phyloP scores from a whole-genome alignment of 2,113 vertebrate species.

The Dinomys branickii region DNA sequence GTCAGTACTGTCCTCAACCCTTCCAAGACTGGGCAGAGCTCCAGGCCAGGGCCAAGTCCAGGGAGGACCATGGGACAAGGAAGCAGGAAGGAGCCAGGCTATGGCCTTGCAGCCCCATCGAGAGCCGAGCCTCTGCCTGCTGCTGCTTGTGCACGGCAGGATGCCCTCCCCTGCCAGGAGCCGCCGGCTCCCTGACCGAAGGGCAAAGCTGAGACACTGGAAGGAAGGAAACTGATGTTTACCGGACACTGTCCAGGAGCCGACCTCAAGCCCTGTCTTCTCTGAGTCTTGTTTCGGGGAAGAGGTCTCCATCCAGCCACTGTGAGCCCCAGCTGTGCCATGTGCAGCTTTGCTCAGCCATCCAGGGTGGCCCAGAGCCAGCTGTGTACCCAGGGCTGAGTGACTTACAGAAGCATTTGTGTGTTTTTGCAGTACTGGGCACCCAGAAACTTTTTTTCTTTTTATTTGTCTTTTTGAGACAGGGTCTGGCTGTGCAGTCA shows the following conservation, averaged over 20 bases:
- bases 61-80: not conserved
- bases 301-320: not conserved
- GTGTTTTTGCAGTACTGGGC: not conserved
- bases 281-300: not conserved
- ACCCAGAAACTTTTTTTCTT: not conserved
- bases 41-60: not conserved
- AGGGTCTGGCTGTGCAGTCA: too few relatives aligned
- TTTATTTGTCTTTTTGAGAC: too few relatives aligned
- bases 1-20: not conserved
- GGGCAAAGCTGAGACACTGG: not conserved
- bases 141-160: not conserved
- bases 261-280: not conserved
- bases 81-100: not conserved
- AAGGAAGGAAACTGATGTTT: not conserved
- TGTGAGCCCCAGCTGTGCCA: accelerated
- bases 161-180: not conserved
- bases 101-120: not conserved
- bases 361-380: not conserved
- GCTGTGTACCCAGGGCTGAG: not conserved
- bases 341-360: not conserved
- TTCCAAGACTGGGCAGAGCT: not conserved
- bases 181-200: not conserved
- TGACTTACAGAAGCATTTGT: not conserved
- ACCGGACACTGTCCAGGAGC: not conserved
- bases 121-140: not conserved